Percentiles rank a stretch among this genome's conserved stretches.
Conservation (phyloP, 1,140 invertebrate species). For the Philotrypesis tridentata region DNA sequence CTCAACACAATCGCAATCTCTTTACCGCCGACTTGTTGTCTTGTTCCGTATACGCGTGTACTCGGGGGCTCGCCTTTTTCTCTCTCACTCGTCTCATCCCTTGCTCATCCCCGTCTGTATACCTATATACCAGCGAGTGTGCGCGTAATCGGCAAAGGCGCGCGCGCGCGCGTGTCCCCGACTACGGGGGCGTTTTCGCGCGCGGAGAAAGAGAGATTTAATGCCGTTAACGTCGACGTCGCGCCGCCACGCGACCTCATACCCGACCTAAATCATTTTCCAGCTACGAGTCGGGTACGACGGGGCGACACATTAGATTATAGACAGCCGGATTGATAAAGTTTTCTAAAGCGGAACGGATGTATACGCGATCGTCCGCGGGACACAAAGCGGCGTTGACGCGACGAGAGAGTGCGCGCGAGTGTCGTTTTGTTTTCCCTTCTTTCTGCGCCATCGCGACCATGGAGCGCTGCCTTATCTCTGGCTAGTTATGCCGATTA, state of each 20-base stretch:
- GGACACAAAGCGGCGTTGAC: slow-evolving; percentile 21
- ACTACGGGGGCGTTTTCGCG: slow-evolving; percentile 7
- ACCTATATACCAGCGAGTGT: too few species aligned
- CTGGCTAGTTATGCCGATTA: too few species aligned
- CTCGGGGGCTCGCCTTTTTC: background rate
- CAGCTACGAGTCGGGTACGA: slow-evolving; percentile 5
- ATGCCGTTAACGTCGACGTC: slow-evolving; percentile 53
- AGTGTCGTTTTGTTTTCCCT: background rate
- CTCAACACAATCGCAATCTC: slow-evolving; percentile 59
- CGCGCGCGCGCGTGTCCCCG: background rate
- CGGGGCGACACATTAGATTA: background rate
- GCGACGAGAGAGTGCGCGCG: slow-evolving; percentile 16
- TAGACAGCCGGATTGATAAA: background rate
- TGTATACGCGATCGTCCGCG: background rate
- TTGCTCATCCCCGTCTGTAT: background rate
- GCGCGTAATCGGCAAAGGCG: background rate
- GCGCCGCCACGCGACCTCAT: slow-evolving; percentile 58
- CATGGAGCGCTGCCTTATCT: background rate
- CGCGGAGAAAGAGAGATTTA: slow-evolving; percentile 43
- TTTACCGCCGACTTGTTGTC: slow-evolving; percentile 56
- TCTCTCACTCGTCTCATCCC: background rate
- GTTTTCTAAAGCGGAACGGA: slow-evolving; percentile 3
- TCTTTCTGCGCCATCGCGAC: too few species aligned
- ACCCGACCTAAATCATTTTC: slow-evolving; percentile 44
- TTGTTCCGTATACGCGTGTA: background rate